phyloP scores from a whole-genome alignment of 2,797 vertebrate species.

The Florisuga fusca region DNA sequence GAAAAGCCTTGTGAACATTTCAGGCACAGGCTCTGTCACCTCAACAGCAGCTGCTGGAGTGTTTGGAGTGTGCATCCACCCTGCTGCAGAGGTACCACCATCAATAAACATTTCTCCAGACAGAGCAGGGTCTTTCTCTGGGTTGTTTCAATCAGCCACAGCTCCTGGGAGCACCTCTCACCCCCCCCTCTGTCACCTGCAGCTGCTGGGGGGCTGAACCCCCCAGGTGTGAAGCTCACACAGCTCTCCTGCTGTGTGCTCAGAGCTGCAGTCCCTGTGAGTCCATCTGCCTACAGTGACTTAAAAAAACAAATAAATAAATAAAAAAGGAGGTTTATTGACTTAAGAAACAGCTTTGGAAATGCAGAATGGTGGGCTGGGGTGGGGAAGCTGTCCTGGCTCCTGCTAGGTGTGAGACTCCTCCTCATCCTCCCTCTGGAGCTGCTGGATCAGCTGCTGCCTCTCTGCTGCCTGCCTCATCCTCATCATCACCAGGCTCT shows the following conservation, averaged over 20 bases:
- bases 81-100: neutral
- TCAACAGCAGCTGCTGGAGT: neutral
- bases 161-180: neutral
- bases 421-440: conserved; percentile 88
- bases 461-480: conserved; percentile 95
- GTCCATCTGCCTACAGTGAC: neutral
- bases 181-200: neutral
- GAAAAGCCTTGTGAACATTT: neutral
- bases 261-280: accelerated
- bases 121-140: neutral
- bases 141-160: neutral
- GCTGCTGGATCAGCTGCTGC: conserved; percentile 90
- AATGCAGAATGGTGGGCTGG: neutral
- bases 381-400: neutral
- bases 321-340: conserved; percentile 73
- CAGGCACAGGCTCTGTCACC: neutral
- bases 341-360: conserved; percentile 45
- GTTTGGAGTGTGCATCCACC: neutral
- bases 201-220: too few relatives aligned
- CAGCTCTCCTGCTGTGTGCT: neutral
- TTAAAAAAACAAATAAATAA: too few relatives aligned
- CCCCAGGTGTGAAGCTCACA: neutral
- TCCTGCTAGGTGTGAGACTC: conserved; percentile 63
- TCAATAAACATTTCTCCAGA: conserved; percentile 27
- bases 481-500: conserved; percentile 97